Evolutionary conservation across 2,888 invertebrate genomes (phyloP).

Genomic region (Trichopria drosophilae): DNA sequence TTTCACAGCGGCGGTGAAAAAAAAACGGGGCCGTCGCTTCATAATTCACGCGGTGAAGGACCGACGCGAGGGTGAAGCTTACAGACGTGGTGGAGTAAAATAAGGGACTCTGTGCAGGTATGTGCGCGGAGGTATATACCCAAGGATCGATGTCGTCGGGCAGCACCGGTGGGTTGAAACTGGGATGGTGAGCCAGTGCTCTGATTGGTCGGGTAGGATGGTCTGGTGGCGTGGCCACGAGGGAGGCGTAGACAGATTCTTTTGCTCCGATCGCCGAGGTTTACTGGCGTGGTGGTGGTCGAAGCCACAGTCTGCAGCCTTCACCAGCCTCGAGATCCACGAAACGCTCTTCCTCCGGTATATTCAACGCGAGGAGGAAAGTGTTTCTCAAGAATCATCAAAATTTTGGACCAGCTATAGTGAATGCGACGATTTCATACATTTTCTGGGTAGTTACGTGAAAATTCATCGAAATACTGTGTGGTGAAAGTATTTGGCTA

Average conservation of each 20-base stretch:
- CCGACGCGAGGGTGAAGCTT: conserved; percentile 33
- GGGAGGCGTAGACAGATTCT: conserved; percentile 21
- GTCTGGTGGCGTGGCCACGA: conserved; percentile 27
- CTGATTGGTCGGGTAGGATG: conserved; percentile 26
- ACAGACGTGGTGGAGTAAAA: conserved; percentile 3
- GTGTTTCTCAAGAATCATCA: too few species aligned
- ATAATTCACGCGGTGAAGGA: conserved; percentile 46
- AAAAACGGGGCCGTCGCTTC: conserved; percentile 34
- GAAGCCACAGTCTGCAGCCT: conserved; percentile 50
- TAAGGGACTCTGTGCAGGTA: conserved; percentile 6
- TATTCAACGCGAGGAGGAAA: conserved; percentile 20
- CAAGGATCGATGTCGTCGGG: conserved; percentile 40
- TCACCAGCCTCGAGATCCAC: conserved; percentile 48
- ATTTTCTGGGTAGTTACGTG: too few species aligned
- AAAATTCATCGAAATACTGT: too few species aligned
- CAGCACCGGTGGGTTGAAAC: conserved; percentile 28
- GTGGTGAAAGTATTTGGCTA: too few species aligned
- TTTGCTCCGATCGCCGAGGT: conserved; percentile 7
- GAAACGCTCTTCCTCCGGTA: conserved; percentile 38
- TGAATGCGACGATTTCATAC: too few species aligned
- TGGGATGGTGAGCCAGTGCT: neutral
- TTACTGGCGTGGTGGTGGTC: conserved; percentile 43
- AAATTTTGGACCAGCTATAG: too few species aligned
- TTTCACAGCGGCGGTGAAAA: conserved; percentile 14
- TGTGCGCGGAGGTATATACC: too few species aligned